A percentile compares a stretch with the other conserved stretches of the same genome.
Evolutionary conservation across 2,888 invertebrate species (phyloP).

Genomic region (Hedya salicella): DNA sequence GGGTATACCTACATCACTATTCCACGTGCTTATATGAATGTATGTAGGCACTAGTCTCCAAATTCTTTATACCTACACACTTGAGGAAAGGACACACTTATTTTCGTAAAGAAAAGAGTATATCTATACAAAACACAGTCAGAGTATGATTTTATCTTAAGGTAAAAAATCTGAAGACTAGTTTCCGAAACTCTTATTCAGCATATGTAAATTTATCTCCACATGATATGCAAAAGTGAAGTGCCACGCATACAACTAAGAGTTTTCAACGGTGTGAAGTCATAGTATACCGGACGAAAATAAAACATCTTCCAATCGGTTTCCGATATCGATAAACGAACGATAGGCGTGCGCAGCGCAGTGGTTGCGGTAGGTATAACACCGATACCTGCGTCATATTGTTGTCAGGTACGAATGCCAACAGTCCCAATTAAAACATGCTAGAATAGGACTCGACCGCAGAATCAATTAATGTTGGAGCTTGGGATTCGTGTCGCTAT

Average conservation of each 20-base stretch:
- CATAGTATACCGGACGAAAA: conserved; percentile 27
- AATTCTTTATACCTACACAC: no score
- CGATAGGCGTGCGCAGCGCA: neutral
- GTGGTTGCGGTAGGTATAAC: neutral
- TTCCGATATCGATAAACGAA: conserved; percentile 29
- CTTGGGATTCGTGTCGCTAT: no score
- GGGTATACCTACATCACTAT: no score
- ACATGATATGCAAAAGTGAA: neutral
- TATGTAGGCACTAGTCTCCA: no score
- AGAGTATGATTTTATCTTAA: neutral
- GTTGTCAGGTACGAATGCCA: neutral
- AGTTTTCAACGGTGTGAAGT: conserved; percentile 24
- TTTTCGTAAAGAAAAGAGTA: no score
- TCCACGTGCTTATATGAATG: no score
- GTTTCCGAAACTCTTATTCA: neutral
- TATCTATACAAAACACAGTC: no score
- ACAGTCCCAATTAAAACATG: neutral
- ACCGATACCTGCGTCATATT: neutral
- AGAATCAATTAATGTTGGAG: no score
- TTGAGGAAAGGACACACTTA: no score
- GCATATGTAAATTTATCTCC: neutral
- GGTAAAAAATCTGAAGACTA: neutral
- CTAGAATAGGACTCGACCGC: neutral
- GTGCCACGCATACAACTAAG: conserved; percentile 9
- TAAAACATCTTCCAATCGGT: conserved; percentile 15